A percentile compares a stretch with the other conserved stretches of the same genome.
Conservation (phyloP, 2,113 vertebrate genomes). For the Lamprologus tigripictilis region DNA sequence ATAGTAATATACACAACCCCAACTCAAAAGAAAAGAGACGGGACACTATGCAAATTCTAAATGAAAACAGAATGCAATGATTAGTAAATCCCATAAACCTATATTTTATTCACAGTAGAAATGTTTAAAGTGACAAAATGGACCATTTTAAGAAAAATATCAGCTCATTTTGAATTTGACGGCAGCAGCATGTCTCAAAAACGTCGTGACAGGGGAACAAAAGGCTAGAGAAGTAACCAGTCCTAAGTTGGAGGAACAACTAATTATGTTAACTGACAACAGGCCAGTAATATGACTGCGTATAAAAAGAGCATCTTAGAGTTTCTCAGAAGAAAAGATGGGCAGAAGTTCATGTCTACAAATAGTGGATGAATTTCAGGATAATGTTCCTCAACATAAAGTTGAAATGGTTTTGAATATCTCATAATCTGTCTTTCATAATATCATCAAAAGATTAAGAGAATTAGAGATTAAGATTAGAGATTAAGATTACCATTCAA, state of each 20-base stretch:
- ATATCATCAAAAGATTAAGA: background rate
- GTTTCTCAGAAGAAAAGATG: background rate
- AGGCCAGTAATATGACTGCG: background rate
- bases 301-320: background rate
- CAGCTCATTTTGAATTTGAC: background rate
- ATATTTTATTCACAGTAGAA: background rate
- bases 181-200: background rate
- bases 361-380: background rate
- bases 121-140: background rate
- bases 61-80: background rate
- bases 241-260: background rate
- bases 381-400: background rate
- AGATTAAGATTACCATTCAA: background rate
- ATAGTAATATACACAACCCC: background rate
- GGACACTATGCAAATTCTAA: background rate
- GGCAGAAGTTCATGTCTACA: background rate
- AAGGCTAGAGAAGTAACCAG: background rate
- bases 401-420: background rate
- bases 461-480: background rate
- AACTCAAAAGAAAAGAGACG: background rate
- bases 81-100: background rate
- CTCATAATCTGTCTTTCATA: background rate
- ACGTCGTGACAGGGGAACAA: fast-evolving
- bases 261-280: background rate
- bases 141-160: background rate